Percentiles rank a stretch among this genome's conserved stretches.
Evolutionary conservation across 2,113 vertebrate genomes (phyloP).

Genomic region (Anas platyrhynchos): DNA sequence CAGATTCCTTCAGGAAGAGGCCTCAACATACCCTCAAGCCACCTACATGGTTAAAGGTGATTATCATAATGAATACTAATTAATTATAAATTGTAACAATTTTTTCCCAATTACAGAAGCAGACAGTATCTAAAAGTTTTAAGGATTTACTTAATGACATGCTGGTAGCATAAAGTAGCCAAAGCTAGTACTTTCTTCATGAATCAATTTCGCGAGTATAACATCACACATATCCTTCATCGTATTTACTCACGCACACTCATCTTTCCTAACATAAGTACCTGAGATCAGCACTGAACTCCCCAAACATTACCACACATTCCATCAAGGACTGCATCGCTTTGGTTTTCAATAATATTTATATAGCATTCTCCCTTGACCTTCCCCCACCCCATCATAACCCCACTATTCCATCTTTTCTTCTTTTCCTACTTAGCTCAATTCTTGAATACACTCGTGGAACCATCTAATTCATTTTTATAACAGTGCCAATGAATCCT

Average conservation of each 20-base stretch:
- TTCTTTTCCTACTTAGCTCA: neutral
- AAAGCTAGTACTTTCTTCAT: neutral
- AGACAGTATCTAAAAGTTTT: neutral
- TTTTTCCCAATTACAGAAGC: neutral
- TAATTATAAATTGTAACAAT: neutral
- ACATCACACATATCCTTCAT: neutral
- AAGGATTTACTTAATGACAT: neutral
- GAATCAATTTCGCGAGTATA: neutral
- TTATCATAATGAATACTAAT: neutral
- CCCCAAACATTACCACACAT: neutral
- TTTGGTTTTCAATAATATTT: neutral
- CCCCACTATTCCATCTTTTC: neutral
- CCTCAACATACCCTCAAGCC: neutral
- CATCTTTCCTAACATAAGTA: neutral
- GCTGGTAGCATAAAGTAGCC: neutral
- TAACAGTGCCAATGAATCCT: neutral
- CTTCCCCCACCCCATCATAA: neutral
- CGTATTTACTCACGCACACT: neutral
- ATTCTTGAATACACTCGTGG: neutral
- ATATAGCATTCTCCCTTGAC: neutral
- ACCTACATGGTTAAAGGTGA: neutral
- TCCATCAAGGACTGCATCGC: neutral
- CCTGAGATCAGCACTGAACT: neutral
- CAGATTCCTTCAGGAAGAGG: neutral
- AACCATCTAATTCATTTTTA: slow-evolving; percentile 2